A percentile compares a stretch with the other conserved stretches of the same genome.
phyloP scores from a whole-genome alignment of 64 coral and sea anemone species.

The Montipora foliosa region DNA sequence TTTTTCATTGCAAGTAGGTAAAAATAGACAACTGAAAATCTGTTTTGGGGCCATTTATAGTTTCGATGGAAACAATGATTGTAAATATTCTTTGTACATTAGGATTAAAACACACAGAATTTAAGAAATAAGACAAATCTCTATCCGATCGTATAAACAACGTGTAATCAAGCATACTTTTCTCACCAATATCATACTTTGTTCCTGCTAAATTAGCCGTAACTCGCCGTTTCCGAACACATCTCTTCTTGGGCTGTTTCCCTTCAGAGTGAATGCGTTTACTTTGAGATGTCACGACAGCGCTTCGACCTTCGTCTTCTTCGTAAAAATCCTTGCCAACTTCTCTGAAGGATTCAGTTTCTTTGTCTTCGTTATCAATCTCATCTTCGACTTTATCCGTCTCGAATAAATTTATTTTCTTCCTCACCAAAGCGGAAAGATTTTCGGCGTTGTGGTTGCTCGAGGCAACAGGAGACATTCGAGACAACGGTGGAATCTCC shows the following conservation, averaged over 20 bases:
- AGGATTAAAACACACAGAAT: neutral
- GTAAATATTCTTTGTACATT: no score
- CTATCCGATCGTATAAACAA: neutral
- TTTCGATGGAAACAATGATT: no score
- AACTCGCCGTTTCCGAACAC: slow-evolving; percentile 28
- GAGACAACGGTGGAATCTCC: slow-evolving; percentile 31
- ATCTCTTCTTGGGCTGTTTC: slow-evolving; percentile 14
- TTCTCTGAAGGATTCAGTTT: neutral
- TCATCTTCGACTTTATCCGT: neutral
- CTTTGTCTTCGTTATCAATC: neutral
- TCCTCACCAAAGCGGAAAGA: neutral
- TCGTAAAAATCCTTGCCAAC: neutral
- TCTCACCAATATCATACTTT: slow-evolving; percentile 73
- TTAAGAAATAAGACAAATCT: neutral
- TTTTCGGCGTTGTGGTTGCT: neutral
- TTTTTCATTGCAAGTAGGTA: no score
- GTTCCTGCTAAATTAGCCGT: slow-evolving; percentile 67
- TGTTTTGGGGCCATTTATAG: no score
- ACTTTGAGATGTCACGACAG: neutral
- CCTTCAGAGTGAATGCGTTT: neutral
- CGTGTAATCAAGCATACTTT: neutral
- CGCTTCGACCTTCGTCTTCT: neutral
- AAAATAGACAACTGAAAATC: no score
- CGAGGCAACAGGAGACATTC: neutral
- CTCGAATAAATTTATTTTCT: neutral